Conservation (phyloP, 2,113 vertebrate genomes). For the Ceratotherium simum region DNA sequence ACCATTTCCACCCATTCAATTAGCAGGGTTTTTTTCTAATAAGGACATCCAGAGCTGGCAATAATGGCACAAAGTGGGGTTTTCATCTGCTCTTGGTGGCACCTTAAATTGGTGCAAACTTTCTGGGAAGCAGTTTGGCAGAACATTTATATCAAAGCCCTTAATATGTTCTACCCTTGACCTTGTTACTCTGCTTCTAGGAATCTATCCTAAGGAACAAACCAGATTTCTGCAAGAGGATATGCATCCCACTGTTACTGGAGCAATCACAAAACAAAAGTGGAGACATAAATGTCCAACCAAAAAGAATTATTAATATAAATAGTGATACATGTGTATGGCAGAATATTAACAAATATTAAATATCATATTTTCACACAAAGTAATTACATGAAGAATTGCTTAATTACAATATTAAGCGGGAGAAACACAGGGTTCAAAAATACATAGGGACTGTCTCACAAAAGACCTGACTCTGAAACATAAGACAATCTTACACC, state of each 20-base stretch:
- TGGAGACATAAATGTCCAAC: neutral
- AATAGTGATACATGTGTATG: neutral
- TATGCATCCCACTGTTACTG: neutral
- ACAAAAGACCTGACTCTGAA: neutral
- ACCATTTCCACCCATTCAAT: constrained; percentile 37
- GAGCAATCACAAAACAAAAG: neutral
- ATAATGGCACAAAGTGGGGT: neutral
- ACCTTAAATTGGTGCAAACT: neutral
- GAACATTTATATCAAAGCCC: neutral
- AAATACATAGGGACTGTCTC: neutral
- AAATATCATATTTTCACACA: neutral
- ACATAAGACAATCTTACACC: neutral
- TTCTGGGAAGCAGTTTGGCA: neutral
- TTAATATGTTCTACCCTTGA: neutral
- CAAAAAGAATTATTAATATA: neutral
- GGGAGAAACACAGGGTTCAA: neutral
- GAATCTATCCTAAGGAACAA: neutral
- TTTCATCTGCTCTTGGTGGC: neutral
- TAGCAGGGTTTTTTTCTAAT: neutral
- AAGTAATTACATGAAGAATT: neutral
- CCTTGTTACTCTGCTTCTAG: neutral
- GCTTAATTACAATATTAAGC: neutral
- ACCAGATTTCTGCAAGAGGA: neutral
- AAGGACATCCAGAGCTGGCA: neutral
- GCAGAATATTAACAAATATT: constrained; percentile 13